These are phyloP conservation scores for Noctuana brunneofusca DNA, from an alignment of 2,888 invertebrate species.

Conservation along the genomic window DNA sequence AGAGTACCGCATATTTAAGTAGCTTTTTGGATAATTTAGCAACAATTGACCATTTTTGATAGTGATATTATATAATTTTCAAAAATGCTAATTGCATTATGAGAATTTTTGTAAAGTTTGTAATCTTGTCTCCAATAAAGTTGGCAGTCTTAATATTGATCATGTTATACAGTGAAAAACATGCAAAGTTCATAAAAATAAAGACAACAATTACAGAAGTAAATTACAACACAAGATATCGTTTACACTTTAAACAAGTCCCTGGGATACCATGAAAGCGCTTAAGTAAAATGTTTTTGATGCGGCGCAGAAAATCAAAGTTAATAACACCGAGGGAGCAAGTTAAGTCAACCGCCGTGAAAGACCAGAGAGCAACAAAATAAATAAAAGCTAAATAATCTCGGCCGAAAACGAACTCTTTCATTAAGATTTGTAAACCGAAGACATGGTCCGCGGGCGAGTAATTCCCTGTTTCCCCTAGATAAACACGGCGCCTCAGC, in stretches of 20 bases:
- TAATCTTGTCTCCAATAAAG: no score
- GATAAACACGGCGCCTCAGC: slow-evolving; percentile 48
- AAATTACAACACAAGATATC: slow-evolving; percentile 20
- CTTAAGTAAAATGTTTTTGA: slow-evolving; percentile 35
- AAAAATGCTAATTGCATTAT: no score
- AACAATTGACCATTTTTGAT: no score
- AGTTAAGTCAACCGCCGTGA: slow-evolving; percentile 49
- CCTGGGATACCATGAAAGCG: slow-evolving; percentile 20
- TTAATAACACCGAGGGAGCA: slow-evolving; percentile 42
- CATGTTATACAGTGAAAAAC: neutral
- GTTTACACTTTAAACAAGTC: slow-evolving; percentile 26
- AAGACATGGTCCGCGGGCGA: slow-evolving; percentile 59
- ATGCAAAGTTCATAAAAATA: neutral
- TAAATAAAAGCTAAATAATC: slow-evolving; percentile 68
- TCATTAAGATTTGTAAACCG: slow-evolving; percentile 65
- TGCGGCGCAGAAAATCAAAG: slow-evolving; percentile 41
- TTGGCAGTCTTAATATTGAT: no score
- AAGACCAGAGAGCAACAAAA: slow-evolving; percentile 52
- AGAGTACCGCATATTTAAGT: no score
- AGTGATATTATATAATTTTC: no score
- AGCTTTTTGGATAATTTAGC: no score
- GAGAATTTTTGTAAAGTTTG: no score
- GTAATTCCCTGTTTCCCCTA: slow-evolving; percentile 58
- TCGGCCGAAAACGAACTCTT: slow-evolving; percentile 64
- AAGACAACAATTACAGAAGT: slow-evolving; percentile 13